These are phyloP conservation scores for Watersipora subatra DNA, from an alignment of 1,140 invertebrate species.

Conservation along the genomic window DNA sequence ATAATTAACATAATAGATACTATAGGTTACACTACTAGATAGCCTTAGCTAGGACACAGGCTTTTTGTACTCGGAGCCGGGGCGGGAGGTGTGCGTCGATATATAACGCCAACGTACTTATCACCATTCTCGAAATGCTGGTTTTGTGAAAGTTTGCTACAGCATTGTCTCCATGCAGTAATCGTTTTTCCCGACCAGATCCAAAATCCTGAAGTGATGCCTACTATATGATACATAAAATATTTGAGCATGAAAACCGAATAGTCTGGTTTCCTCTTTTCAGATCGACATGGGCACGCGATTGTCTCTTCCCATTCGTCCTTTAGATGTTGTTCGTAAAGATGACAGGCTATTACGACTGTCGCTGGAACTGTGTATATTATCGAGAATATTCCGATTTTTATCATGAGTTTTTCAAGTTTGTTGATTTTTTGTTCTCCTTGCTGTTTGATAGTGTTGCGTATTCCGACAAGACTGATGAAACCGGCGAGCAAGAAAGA, in stretches of 20 bases:
- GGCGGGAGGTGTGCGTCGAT: neutral
- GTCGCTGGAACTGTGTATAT: constrained; percentile 91
- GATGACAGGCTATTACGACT: constrained; percentile 78
- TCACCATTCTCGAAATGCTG: neutral
- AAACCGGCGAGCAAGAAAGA: constrained; percentile 86
- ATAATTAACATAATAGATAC: too few species aligned
- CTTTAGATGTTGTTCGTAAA: constrained; percentile 45
- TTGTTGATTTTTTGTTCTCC: constrained; percentile 78
- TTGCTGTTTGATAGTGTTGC: constrained; percentile 75
- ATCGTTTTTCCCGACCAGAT: constrained; percentile 51
- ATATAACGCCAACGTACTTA: neutral
- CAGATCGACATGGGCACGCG: constrained; percentile 50
- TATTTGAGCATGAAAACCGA: constrained; percentile 48
- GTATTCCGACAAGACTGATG: constrained; percentile 82
- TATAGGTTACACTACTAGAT: too few species aligned
- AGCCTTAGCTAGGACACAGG: neutral
- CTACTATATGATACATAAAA: constrained; percentile 46
- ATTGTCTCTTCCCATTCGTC: constrained; percentile 54
- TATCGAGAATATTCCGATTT: constrained; percentile 72
- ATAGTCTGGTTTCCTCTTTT: constrained; percentile 42
- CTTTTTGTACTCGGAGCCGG: neutral
- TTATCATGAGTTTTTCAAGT: constrained; percentile 90
- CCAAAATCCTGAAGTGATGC: constrained; percentile 52
- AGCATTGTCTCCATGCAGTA: constrained; percentile 53
- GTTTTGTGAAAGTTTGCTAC: neutral